phyloP scores from a whole-genome alignment of 2,113 vertebrate species.

The Sakesphorus luctuosus region DNA sequence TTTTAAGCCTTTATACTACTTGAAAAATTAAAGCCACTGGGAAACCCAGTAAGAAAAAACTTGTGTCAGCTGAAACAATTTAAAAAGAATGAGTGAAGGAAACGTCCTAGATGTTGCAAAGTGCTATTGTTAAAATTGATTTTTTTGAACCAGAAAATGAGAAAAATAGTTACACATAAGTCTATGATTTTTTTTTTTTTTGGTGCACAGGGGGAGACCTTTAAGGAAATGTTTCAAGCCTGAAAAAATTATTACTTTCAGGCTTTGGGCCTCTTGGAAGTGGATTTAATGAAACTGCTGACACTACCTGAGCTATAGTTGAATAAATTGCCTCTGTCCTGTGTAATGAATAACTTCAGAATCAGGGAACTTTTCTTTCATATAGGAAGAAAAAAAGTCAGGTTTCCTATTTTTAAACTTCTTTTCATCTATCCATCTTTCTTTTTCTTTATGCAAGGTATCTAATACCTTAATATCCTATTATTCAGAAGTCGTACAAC shows the following conservation, averaged over 20 bases:
- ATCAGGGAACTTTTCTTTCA: conserved; percentile 21
- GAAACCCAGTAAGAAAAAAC: not conserved
- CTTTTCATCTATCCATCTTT: not conserved
- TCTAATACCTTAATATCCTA: not conserved
- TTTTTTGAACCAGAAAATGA: not conserved
- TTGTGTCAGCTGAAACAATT: not conserved
- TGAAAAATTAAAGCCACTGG: not conserved
- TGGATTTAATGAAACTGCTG: conserved; percentile 37
- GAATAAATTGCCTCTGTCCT: conserved; percentile 33
- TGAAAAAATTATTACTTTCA: not conserved
- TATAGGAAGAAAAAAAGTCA: not conserved
- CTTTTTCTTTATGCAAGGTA: not conserved
- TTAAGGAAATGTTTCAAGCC: conserved; percentile 7
- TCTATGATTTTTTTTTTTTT: not conserved
- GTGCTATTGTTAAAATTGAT: not conserved
- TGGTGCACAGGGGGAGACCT: not conserved
- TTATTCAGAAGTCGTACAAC: conserved; percentile 5
- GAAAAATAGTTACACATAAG: not conserved
- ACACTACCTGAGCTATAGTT: not conserved
- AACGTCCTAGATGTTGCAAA: not conserved
- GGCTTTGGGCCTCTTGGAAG: conserved; percentile 35
- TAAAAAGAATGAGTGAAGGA: not conserved
- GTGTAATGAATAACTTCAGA: conserved; percentile 8
- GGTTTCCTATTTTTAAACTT: conserved; percentile 58
- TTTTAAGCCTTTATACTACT: not conserved